These are phyloP conservation scores for Heliocidaris erythrogramma DNA, from an alignment of 35 echinoderm and acorn worm species.

Conservation along the genomic window DNA sequence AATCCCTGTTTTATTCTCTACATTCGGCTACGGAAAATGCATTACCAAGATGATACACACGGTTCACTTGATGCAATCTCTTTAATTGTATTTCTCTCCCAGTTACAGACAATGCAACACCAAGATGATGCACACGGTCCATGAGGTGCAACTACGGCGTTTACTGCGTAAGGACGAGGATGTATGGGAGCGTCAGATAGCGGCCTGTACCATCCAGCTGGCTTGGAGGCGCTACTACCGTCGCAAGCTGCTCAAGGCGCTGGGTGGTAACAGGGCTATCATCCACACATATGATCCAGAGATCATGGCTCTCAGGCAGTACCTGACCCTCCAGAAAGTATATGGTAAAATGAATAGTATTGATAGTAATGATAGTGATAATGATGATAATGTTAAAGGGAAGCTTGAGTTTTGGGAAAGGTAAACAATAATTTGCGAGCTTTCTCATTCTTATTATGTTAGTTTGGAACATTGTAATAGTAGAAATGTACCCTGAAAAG, in stretches of 20 bases:
- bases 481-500: no score
- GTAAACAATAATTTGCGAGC: no score
- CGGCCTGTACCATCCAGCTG: constrained; percentile 59
- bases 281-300: constrained; percentile 63
- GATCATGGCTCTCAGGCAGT: constrained; percentile 61
- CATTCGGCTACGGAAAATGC: no score
- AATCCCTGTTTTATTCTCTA: no score
- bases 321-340: constrained; percentile 49
- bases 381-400: no score
- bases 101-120: constrained; percentile 34
- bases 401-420: no score
- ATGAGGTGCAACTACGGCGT: background rate
- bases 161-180: constrained; percentile 36
- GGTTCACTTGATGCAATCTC: no score
- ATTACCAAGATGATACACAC: no score
- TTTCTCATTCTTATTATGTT: no score
- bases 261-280: constrained; percentile 38
- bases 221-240: constrained; percentile 49
- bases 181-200: constrained; percentile 58
- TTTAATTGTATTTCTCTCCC: background rate
- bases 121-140: background rate
- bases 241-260: constrained; percentile 40
- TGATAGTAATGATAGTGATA: background rate
- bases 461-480: no score
- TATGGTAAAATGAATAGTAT: constrained; percentile 44